A percentile compares a stretch with the other conserved stretches of the same genome.
Evolutionary conservation across 2,888 invertebrate genomes (phyloP).

Genomic region (Epinotia demarniana): DNA sequence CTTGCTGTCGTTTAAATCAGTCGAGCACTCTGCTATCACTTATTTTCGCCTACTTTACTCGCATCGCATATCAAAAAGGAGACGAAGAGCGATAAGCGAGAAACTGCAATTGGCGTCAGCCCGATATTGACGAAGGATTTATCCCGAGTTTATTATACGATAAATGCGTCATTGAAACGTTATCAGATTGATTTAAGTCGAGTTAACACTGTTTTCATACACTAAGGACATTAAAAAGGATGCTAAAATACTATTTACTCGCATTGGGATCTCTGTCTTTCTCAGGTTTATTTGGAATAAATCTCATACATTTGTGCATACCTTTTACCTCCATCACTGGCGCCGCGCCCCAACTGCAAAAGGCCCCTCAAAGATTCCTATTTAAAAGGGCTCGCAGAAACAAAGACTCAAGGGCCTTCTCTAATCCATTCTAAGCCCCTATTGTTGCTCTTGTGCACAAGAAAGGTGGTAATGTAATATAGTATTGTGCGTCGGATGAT

Average conservation of each 20-base stretch:
- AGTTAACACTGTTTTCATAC: background rate
- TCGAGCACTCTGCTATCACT: background rate
- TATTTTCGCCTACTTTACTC: background rate
- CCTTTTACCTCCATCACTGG: conserved; percentile 40
- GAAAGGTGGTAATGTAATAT: conserved; percentile 73
- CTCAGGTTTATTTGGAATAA: background rate
- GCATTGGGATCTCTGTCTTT: background rate
- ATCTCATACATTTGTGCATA: background rate
- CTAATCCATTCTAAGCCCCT: conserved; percentile 68
- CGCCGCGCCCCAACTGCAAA: conserved; percentile 51
- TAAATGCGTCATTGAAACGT: background rate
- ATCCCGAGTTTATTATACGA: background rate
- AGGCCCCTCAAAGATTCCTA: conserved; percentile 63
- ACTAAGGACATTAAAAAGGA: background rate
- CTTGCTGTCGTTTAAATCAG: background rate
- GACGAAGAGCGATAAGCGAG: background rate
- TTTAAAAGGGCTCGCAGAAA: conserved; percentile 73
- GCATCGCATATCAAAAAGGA: background rate
- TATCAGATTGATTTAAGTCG: background rate
- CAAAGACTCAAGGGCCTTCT: conserved; percentile 71
- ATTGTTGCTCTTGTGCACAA: conserved; percentile 26
- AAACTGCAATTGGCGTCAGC: no score
- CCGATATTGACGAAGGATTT: background rate
- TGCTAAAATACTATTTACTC: background rate
- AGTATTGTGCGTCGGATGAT: conserved; percentile 73